A percentile compares a stretch with the other conserved stretches of the same genome.
phyloP scores from a whole-genome alignment of 2,888 invertebrate genomes.

The Nematopogon swammerdamellus region DNA sequence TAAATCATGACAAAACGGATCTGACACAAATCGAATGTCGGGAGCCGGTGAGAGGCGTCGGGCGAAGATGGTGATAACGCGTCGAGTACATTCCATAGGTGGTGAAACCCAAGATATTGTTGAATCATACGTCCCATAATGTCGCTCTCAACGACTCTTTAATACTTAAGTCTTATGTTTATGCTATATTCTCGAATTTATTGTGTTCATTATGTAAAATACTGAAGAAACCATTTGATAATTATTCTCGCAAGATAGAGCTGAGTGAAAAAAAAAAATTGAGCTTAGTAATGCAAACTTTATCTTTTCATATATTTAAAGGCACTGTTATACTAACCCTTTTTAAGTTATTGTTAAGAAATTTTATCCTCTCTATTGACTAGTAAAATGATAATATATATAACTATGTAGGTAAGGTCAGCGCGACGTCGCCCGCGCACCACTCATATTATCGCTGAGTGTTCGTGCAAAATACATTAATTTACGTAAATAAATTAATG shows the following conservation, averaged over 20 bases:
- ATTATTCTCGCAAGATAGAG: conserved; percentile 18
- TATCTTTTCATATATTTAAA: conserved; percentile 27
- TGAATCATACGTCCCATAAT: conserved; percentile 19
- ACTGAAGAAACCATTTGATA: not conserved
- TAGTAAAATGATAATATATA: conserved; percentile 52
- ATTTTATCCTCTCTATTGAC: conserved; percentile 48
- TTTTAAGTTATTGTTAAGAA: conserved; percentile 52
- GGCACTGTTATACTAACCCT: conserved; percentile 49
- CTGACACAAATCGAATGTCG: not conserved
- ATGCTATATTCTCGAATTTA: not conserved
- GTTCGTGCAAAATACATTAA: too few species aligned
- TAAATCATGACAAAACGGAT: not conserved
- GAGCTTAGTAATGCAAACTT: conserved; percentile 25
- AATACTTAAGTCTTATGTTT: too few species aligned
- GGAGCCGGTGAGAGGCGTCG: conserved; percentile 40
- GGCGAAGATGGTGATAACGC: conserved; percentile 14
- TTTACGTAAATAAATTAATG: too few species aligned
- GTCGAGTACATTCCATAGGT: conserved; percentile 48
- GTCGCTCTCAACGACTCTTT: not conserved
- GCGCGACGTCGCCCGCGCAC: too few species aligned
- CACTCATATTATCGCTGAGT: too few species aligned
- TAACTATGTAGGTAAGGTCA: conserved; percentile 11
- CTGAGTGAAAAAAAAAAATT: conserved; percentile 22
- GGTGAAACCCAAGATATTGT: conserved; percentile 42
- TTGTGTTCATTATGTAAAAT: not conserved